A percentile compares a stretch with the other conserved stretches of the same genome.
These are phyloP conservation scores for Cephus rjabovi DNA, from an alignment of 2,888 invertebrate species.

Conservation along the genomic window DNA sequence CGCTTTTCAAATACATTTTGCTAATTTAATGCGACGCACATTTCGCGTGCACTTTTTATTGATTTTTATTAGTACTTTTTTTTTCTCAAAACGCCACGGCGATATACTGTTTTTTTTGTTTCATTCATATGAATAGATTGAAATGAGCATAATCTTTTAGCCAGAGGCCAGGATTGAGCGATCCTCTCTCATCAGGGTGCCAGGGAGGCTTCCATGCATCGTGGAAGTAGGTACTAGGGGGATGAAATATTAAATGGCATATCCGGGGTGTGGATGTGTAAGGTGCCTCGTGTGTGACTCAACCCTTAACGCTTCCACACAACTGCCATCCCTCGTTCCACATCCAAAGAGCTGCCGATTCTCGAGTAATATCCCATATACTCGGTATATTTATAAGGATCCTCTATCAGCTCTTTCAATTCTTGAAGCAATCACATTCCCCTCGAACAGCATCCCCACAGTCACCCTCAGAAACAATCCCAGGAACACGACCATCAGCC, in stretches of 20 bases:
- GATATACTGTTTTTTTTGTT: background rate
- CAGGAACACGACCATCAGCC: background rate
- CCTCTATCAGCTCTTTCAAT: background rate
- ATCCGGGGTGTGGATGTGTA: background rate
- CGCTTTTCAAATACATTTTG: background rate
- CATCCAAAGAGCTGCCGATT: background rate
- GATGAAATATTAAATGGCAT: background rate
- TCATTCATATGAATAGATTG: background rate
- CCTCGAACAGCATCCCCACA: background rate
- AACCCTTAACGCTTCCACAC: background rate
- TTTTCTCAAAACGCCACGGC: background rate
- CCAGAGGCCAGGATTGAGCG: background rate
- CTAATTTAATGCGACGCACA: background rate
- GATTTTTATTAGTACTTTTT: background rate
- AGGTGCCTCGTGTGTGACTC: background rate
- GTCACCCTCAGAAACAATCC: background rate
- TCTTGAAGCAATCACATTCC: background rate
- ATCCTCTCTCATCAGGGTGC: background rate
- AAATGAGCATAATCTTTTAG: background rate
- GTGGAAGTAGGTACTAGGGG: background rate
- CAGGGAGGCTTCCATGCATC: background rate
- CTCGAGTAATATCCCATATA: background rate
- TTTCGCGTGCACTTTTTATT: background rate
- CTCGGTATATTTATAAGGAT: background rate
- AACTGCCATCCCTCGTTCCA: background rate